Conservation (phyloP, 2,113 vertebrate genomes). For the Myotis davidii region DNA sequence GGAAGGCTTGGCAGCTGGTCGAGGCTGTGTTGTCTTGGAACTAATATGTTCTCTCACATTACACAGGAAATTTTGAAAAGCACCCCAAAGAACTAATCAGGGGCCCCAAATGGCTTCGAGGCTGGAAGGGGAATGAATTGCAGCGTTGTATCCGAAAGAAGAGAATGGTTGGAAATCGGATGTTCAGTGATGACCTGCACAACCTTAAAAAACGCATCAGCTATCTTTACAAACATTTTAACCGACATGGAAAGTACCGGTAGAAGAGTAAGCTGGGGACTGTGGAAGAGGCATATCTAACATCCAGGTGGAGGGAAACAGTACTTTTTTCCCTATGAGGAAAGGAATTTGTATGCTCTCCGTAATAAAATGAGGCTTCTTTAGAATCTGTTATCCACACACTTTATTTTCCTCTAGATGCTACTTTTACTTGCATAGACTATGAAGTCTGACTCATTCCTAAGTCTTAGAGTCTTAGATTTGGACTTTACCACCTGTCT, state of each 20-base stretch:
- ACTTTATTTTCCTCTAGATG: background rate
- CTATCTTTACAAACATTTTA: slow-evolving; percentile 93
- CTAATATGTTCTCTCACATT: slow-evolving; percentile 1
- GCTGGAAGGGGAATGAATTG: slow-evolving; percentile 93
- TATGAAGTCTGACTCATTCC: background rate
- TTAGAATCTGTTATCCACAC: background rate
- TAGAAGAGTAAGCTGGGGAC: slow-evolving; percentile 74
- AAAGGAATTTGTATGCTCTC: background rate
- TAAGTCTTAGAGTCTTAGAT: background rate
- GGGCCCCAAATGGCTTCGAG: slow-evolving; percentile 93
- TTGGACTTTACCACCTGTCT: slow-evolving; percentile 1
- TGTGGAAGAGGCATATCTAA: background rate
- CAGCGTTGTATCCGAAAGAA: slow-evolving; percentile 93
- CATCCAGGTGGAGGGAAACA: background rate
- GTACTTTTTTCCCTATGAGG: background rate
- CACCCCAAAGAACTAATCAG: slow-evolving; percentile 92
- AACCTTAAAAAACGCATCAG: slow-evolving; percentile 93
- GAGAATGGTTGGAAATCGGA: slow-evolving; percentile 91
- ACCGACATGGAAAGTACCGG: slow-evolving; percentile 91
- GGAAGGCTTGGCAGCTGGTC: background rate
- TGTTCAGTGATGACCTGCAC: slow-evolving; percentile 91
- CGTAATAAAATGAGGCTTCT: slow-evolving; percentile 58
- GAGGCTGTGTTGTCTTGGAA: background rate
- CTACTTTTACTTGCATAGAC: background rate
- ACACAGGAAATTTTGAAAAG: slow-evolving; percentile 91